Conservation (phyloP, 2,113 vertebrate genomes). For the Murina feae region DNA sequence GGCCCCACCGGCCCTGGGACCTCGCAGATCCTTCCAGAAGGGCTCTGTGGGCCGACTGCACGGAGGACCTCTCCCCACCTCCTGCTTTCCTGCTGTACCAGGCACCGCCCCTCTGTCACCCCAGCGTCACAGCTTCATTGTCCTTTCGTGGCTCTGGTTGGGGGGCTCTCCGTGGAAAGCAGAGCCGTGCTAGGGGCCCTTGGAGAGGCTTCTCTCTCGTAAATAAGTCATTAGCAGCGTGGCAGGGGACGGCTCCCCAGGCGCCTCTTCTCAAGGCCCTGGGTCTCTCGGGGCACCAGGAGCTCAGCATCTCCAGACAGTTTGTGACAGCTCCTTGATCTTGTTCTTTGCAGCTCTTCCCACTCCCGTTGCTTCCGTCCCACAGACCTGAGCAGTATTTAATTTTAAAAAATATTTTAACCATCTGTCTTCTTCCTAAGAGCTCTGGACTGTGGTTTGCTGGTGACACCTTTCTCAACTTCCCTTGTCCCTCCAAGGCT, state of each 20-base stretch:
- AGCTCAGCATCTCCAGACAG: background rate
- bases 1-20: background rate
- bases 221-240: constrained; percentile 52
- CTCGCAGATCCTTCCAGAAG: background rate
- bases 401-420: background rate
- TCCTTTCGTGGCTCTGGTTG: background rate
- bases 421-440: background rate
- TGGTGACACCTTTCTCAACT: background rate
- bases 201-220: constrained; percentile 12
- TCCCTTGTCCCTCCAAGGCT: too few species aligned
- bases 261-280: background rate
- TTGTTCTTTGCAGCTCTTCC: background rate
- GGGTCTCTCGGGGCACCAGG: background rate
- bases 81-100: background rate
- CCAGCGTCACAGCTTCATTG: accelerated
- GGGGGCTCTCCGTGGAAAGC: background rate
- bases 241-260: background rate
- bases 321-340: background rate
- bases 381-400: background rate
- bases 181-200: background rate
- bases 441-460: background rate
- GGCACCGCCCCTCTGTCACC: too few species aligned
- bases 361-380: background rate
- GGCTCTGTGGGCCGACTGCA: accelerated
- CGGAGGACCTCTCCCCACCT: accelerated